These are phyloP conservation scores for Hemiprocne comata DNA, from an alignment of 2,113 vertebrate species.

Conservation along the genomic window DNA sequence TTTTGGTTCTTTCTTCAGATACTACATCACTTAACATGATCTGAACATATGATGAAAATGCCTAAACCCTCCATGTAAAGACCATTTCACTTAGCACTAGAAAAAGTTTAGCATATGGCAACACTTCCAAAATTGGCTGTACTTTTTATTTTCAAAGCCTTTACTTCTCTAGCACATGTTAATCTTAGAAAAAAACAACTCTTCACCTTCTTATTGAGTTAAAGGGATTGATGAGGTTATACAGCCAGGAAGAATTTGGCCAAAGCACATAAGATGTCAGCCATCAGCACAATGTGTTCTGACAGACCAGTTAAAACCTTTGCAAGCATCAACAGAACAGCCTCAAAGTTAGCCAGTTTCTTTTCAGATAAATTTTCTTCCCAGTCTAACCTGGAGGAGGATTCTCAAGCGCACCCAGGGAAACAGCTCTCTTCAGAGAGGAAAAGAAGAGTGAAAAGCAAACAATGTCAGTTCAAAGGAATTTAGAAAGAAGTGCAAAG, in stretches of 20 bases:
- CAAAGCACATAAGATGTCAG: not conserved
- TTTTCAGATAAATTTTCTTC: not conserved
- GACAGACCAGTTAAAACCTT: not conserved
- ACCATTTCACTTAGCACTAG: not conserved
- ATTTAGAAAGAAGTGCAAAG: not conserved
- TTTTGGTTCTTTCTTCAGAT: not conserved
- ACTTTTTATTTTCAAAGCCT: not conserved
- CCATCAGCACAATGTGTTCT: not conserved
- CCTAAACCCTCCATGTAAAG: not conserved
- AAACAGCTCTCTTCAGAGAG: not conserved
- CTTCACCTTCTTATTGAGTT: not conserved
- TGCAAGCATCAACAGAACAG: fast-evolving
- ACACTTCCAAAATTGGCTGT: not conserved
- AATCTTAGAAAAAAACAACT: not conserved
- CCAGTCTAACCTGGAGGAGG: not conserved
- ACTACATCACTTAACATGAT: not conserved
- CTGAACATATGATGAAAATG: not conserved
- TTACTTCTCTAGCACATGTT: not conserved
- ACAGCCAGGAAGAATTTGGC: not conserved
- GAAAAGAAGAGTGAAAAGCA: not conserved
- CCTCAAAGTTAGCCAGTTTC: not conserved
- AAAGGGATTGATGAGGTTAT: not conserved
- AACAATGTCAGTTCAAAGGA: not conserved
- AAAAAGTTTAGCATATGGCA: not conserved
- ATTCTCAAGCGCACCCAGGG: not conserved